Conservation (phyloP, 2,888 invertebrate genomes). For the Eupithecia centaureata region DNA sequence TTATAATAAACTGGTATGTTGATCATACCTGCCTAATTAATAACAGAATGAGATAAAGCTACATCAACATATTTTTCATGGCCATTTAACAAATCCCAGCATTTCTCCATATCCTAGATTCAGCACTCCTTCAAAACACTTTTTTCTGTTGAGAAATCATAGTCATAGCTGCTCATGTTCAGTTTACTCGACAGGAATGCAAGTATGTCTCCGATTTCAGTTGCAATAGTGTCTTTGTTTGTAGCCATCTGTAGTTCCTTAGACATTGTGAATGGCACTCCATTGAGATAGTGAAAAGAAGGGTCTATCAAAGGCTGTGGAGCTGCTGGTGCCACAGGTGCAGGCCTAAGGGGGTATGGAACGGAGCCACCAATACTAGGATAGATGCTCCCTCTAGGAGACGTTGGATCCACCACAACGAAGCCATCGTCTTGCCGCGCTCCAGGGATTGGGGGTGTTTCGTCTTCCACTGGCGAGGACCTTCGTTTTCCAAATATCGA, state of each 20-base stretch:
- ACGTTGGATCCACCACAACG: conserved; percentile 67
- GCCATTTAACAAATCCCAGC: background rate
- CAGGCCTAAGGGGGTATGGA: conserved; percentile 62
- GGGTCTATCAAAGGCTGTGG: conserved; percentile 55
- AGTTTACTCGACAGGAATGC: conserved; percentile 79
- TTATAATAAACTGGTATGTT: background rate
- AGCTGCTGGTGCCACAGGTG: conserved; percentile 61
- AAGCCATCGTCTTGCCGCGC: conserved; percentile 71
- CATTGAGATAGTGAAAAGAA: conserved; percentile 78
- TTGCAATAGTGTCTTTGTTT: conserved; percentile 76
- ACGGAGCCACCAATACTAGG: conserved; percentile 62
- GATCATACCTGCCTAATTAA: too few species aligned
- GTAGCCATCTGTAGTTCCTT: conserved; percentile 74
- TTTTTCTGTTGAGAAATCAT: conserved; percentile 81
- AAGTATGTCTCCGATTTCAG: conserved; percentile 79
- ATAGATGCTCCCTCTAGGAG: conserved; percentile 61
- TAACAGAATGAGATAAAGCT: conserved; percentile 1
- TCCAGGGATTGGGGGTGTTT: conserved; percentile 76
- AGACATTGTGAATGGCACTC: conserved; percentile 82
- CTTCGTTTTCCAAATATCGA: conserved; percentile 77
- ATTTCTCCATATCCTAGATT: background rate
- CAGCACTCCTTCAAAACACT: conserved; percentile 81
- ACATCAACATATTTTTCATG: background rate
- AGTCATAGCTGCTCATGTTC: conserved; percentile 70
- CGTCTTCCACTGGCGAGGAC: conserved; percentile 77